Conservation (phyloP, 2,888 invertebrate species). For the Hypercompe scribonia region DNA sequence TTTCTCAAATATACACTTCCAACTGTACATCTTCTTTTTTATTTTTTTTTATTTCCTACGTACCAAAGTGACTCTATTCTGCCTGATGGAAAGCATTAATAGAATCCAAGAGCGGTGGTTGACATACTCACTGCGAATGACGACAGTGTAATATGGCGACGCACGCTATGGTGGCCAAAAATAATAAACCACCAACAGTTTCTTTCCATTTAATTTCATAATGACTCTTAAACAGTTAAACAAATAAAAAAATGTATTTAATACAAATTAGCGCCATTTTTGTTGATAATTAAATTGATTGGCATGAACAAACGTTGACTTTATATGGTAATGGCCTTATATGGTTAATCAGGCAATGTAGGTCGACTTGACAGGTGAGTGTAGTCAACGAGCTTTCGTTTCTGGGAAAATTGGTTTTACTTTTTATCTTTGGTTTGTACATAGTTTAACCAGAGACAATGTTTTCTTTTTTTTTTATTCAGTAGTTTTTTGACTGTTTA, state of each 20-base stretch:
- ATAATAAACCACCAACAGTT: background rate
- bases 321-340: constrained; percentile 48
- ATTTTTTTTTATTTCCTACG: too few species aligned
- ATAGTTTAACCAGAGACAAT: background rate
- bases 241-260: constrained; percentile 34
- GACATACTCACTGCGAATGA: too few species aligned
- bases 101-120: too few species aligned
- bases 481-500: background rate
- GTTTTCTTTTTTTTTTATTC: background rate
- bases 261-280: constrained; percentile 49
- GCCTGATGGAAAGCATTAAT: too few species aligned
- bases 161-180: too few species aligned
- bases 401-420: constrained; percentile 41
- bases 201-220: constrained; percentile 8
- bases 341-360: constrained; percentile 50
- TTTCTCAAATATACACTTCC: background rate
- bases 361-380: constrained; percentile 48
- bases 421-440: constrained; percentile 22
- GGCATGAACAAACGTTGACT: constrained; percentile 49
- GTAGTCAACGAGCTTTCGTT: constrained; percentile 45
- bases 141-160: too few species aligned
- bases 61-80: too few species aligned
- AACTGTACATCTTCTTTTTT: background rate
- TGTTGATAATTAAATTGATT: constrained; percentile 48
- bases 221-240: constrained; percentile 21